Base-by-base conservation (phyloP, 2,888 invertebrate genomes). In the Conops quadrifasciatus region DNA sequence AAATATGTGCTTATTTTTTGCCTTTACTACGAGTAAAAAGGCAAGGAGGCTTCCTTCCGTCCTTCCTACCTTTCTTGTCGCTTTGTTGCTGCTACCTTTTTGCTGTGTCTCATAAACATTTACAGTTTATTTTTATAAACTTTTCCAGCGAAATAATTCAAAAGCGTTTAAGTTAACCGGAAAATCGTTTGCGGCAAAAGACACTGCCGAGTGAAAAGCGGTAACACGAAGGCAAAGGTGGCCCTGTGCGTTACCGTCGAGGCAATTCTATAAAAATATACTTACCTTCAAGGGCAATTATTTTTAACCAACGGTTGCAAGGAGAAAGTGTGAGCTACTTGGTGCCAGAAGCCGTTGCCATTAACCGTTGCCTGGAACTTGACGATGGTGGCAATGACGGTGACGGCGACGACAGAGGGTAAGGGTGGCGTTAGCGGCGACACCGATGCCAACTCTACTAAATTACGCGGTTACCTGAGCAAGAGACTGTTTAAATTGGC, bases 291-390 rank as follows among this genome's bases (percentile, higher is more conserved):
- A 51, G 51, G 62, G 60, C 68, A 80, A 80, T 80, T 80, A 80
- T 79, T 80, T 80, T 78, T 79, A 80, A 80, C 78, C 80, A 80
- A 36, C 36, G 79, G 78, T 80, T 80, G 77, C 78, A 78, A 59
- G 21, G 53, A 16, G 56, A 30, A 51, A 60, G 68, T 51, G 62
- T 49, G 49, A 60, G 67, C 21, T 7, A 59, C 59, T 21, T 62
- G 1, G 2, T 24, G 2, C 21, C 43, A 43, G 62, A 62, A 43
- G 45, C 45, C 43, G 45, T 2, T 19, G 9, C 36, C 36, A 36
- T 9, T 36, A 9, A 36, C 9, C 9, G 36, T 36, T 36, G 36
- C 5, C 36, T 36, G 36, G 36, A 9, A 9, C 36, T 4, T 9
- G 4, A 36, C 36, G 36, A 56, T 36, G 36, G 36, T 36, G 36